A percentile compares a stretch with the other conserved stretches of the same genome.
phyloP scores from a whole-genome alignment of 2,113 vertebrate species.

The Bettongia penicillata region DNA sequence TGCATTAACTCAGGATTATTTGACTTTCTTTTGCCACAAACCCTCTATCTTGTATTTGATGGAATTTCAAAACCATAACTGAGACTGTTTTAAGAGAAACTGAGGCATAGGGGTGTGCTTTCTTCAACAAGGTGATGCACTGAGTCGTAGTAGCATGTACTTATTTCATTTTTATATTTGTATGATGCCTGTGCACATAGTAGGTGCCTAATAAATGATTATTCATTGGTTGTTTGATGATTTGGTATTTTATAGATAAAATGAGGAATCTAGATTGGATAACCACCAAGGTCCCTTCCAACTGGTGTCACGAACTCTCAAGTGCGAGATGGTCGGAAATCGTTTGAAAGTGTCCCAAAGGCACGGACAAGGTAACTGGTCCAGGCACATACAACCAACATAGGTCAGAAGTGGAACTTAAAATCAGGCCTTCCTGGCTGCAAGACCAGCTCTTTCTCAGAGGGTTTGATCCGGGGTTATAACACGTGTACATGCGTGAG shows the following conservation, averaged over 20 bases:
- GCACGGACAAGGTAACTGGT: neutral
- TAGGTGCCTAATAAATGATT: neutral
- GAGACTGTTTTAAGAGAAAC: neutral
- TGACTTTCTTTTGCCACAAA: neutral
- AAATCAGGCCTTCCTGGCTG: too few species aligned
- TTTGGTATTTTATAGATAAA: neutral
- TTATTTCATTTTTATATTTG: neutral
- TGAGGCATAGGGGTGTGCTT: neutral
- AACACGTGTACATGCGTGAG: too few species aligned
- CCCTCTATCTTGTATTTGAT: neutral
- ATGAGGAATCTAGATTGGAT: neutral
- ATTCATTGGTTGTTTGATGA: neutral
- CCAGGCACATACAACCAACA: neutral
- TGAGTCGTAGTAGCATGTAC: too few species aligned
- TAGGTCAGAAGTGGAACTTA: neutral
- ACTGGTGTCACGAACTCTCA: neutral
- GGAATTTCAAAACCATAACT: neutral
- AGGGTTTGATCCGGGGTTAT: neutral
- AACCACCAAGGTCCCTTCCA: too few species aligned
- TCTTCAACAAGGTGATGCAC: fast-evolving
- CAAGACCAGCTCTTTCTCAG: neutral
- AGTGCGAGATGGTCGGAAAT: neutral
- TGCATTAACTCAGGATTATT: neutral
- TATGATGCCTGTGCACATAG: neutral
- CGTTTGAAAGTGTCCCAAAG: neutral